Evolutionary conservation across 1,140 invertebrate species (phyloP).

Genomic region (Drosophila ercepeae): DNA sequence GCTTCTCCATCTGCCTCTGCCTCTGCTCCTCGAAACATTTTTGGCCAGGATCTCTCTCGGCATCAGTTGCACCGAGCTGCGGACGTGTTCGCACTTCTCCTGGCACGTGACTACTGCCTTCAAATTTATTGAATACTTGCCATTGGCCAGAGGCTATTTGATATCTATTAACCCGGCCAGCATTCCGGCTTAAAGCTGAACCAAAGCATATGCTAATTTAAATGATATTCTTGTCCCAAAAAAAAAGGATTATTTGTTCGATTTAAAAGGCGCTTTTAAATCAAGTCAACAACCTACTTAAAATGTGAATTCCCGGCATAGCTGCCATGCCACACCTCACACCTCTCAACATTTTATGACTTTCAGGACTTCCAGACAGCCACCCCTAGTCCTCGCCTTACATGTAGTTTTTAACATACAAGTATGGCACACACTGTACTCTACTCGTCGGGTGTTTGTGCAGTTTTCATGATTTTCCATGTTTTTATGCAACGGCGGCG

Average conservation of each 20-base stretch:
- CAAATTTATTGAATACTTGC: constrained; percentile 81
- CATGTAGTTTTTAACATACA: constrained; percentile 9
- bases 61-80: constrained; percentile 69
- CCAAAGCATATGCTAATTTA: constrained; percentile 54
- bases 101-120: constrained; percentile 72
- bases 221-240: constrained; percentile 4
- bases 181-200: constrained; percentile 2
- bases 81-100: constrained; percentile 77
- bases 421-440: constrained; percentile 24
- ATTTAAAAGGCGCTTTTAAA: background rate
- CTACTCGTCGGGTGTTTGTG: constrained; percentile 11
- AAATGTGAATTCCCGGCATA: background rate
- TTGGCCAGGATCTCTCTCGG: constrained; percentile 12
- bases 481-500: constrained; percentile 56
- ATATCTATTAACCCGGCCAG: constrained; percentile 67
- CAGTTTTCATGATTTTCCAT: constrained; percentile 59
- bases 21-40: background rate
- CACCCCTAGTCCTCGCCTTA: constrained; percentile 5
- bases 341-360: constrained; percentile 19
- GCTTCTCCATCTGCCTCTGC: background rate
- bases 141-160: constrained; percentile 81
- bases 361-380: constrained; percentile 30
- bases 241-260: constrained; percentile 8
- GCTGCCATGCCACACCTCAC: constrained; percentile 22
- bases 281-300: background rate